Conservation (phyloP, 2,797 vertebrate species). For the Myotis myotis region DNA sequence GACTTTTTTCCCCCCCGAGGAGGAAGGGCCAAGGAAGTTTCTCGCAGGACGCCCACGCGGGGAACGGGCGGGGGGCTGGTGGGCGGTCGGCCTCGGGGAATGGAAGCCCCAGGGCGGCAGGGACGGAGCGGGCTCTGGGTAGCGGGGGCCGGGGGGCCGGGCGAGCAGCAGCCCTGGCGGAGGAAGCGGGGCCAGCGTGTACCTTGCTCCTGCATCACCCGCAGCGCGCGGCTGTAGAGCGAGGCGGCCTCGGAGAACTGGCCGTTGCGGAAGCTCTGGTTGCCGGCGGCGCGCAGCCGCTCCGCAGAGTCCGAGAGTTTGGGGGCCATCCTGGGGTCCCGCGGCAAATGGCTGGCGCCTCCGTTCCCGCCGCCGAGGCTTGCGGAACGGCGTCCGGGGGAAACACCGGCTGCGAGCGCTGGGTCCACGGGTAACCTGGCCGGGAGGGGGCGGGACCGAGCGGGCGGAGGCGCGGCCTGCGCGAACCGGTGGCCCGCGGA, state of each 20-base stretch:
- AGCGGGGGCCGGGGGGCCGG: rapidly evolving
- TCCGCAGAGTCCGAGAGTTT: constrained; percentile 81
- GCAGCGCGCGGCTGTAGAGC: constrained; percentile 90
- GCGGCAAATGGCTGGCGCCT: neutral
- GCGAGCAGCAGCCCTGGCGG: neutral
- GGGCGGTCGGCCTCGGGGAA: neutral
- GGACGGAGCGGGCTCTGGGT: neutral
- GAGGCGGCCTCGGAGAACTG: constrained; percentile 91
- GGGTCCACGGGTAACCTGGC: rapidly evolving
- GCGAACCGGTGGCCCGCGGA: rapidly evolving
- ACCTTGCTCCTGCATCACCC: constrained; percentile 87
- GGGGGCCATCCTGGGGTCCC: constrained; percentile 81
- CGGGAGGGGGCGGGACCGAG: neutral
- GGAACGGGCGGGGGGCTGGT: neutral
- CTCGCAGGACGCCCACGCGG: neutral
- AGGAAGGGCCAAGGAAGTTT: constrained; percentile 8
- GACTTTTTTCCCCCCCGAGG: neutral
- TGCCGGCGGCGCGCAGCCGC: constrained; percentile 89
- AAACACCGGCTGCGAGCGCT: rapidly evolving
- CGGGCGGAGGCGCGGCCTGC: neutral
- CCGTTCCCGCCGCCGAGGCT: neutral
- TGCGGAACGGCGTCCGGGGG: neutral
- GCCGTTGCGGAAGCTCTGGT: constrained; percentile 91
- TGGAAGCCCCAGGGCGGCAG: rapidly evolving
- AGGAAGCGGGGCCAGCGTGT: neutral